Evolutionary conservation across 1,140 invertebrate species (phyloP), one percentile per base, ranked within the genome.

Genomic region (Halyomorpha halys): DNA sequence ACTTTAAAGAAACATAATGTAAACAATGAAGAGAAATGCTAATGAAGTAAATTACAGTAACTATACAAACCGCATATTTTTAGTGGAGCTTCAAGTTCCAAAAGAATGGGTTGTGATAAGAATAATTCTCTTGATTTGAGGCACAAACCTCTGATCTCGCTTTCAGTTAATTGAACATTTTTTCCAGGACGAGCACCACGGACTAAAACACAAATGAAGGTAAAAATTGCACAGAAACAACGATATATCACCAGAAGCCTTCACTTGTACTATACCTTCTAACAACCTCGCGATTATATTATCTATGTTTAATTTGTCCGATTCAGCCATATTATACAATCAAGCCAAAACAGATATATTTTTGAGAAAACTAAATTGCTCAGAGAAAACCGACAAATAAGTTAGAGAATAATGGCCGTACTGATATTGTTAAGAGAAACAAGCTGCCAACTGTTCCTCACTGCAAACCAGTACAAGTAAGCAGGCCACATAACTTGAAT

Each of bases 151-250:
- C 71, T 75, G 53, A 86, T 84, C 74, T 88, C 85, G 66, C 79
- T 80, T 75, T 87, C 85, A 59, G 84, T 82, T 69, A 87, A 76
- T 72, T 87, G 84, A 59, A 87, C 85, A 73, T 83, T 85, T 72
- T 87, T 88, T 23, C 85, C 85, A 18, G 86, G 85, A 63, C 85
- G 78, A 62, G 81, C 82, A 63, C 84, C 84, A 62, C 84, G 76
- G 23, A 86, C 83, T 85, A 63, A 44, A 64, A 56, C 13, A 23
- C 44, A 51, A 53, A 34, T 30, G 11, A 66, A 21, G 15, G 27
- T 51, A 60, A 60, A 60, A 30, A 30, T 34, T 49, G 25, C 9
- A 56, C 53, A 59, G 47, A 62, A 18, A 21, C 23, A 62, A 66
- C n/a, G 18, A 39, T 19, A 45, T 62, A 51, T 54, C 15, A 19